Percentiles rank a stretch among this genome's conserved stretches.
Conservation (phyloP, 2,113 vertebrate genomes). For the Chionodraco myersi region DNA sequence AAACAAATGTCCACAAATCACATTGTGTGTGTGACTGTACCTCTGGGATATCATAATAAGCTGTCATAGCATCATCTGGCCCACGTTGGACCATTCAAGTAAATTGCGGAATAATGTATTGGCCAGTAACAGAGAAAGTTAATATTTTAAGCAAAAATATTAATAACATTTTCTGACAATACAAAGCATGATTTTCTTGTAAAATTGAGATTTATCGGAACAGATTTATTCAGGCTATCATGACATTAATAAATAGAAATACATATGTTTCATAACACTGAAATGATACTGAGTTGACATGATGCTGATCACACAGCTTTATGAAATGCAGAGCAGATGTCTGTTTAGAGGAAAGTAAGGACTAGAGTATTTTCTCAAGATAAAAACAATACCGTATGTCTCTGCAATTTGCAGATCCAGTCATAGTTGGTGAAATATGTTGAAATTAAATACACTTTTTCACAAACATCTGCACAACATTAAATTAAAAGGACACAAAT, state of each 20-base stretch:
- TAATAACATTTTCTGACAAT: background rate
- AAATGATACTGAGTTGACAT: constrained; percentile 73
- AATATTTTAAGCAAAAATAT: background rate
- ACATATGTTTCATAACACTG: constrained; percentile 62
- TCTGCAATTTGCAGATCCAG: constrained; percentile 86
- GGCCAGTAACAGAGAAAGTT: background rate
- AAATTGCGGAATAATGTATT: background rate
- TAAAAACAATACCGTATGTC: constrained; percentile 59
- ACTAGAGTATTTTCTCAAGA: constrained; percentile 47
- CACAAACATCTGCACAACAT: constrained; percentile 80
- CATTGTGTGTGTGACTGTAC: background rate
- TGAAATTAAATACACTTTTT: constrained; percentile 85
- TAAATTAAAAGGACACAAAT: constrained; percentile 75
- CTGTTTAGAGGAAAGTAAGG: constrained; percentile 41
- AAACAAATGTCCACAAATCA: background rate
- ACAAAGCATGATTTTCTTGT: constrained; percentile 9
- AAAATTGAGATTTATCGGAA: constrained; percentile 62
- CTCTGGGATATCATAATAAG: background rate
- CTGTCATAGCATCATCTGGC: background rate
- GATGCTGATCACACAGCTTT: constrained; percentile 71
- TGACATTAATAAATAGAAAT: constrained; percentile 85
- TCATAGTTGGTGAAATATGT: constrained; percentile 74
- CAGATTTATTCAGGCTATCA: constrained; percentile 87
- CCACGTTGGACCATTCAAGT: background rate
- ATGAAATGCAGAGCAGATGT: constrained; percentile 74